Percentiles rank a stretch among this genome's conserved stretches.
Conservation (phyloP, 2,888 invertebrate genomes). For the Scaptomyza flava region DNA sequence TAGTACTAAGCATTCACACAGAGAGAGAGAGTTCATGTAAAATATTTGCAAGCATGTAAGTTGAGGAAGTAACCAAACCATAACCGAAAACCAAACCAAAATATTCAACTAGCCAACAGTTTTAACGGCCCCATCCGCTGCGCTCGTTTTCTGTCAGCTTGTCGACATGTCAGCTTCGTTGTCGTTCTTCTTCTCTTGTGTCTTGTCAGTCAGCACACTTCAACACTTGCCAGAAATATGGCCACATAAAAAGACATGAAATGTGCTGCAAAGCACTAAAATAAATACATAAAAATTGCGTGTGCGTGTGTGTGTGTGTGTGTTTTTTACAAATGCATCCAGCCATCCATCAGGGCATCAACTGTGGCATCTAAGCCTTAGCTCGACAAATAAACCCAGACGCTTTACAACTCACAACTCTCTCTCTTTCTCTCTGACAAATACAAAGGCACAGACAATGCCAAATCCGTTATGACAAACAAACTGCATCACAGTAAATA, state of each 20-base stretch:
- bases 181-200: background rate
- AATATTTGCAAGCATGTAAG: slow-evolving; percentile 26
- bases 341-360: slow-evolving; percentile 1
- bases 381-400: slow-evolving; percentile 69
- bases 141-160: slow-evolving; percentile 46
- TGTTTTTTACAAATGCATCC: background rate
- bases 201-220: slow-evolving; percentile 45
- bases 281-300: slow-evolving; percentile 45
- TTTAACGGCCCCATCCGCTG: slow-evolving; percentile 54
- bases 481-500: slow-evolving; percentile 26
- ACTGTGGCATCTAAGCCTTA: slow-evolving; percentile 47
- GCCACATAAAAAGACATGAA: slow-evolving; percentile 70
- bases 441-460: slow-evolving; percentile 25
- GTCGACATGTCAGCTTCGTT: slow-evolving; percentile 6
- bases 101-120: slow-evolving; percentile 36
- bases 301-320: background rate
- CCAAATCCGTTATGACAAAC: slow-evolving; percentile 39
- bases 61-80: slow-evolving; percentile 7
- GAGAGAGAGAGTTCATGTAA: background rate
- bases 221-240: slow-evolving; percentile 73
- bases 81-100: background rate
- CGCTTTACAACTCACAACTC: slow-evolving; percentile 36
- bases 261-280: slow-evolving; percentile 51
- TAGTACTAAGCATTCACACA: background rate
- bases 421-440: background rate